Evolutionary conservation across 2,888 invertebrate species (phyloP), one percentile per base, ranked within the genome.

Genomic region (Agonopterix arenella): DNA sequence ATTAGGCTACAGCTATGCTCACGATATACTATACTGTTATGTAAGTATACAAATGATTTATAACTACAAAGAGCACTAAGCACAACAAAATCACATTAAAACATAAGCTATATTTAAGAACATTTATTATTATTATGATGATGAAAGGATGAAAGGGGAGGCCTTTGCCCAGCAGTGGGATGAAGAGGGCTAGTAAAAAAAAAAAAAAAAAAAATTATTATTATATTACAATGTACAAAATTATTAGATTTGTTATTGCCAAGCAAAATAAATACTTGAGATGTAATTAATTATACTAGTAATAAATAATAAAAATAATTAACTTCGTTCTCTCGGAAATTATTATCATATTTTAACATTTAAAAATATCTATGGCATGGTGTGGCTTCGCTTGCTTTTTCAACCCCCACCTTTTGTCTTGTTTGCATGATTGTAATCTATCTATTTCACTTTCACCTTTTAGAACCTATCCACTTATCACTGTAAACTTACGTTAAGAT

Each of bases 1-100:
- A 46, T 47, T 53, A 60, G 54, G 59, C 58, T 58, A 57, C 55
- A 52, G 64, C 60, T 60, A 60, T 49, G 59, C 60, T 61, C 66
- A 66, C 67, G 13, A 36, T 28, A 47, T 47, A 11, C 45, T 48
- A 37, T n/a, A 48, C 11, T 11, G 28, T 13, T 46, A 42, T 47
- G 42, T 46, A 37, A 44, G 37, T 43, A 46, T 11, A 45, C 18
- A 36, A 28, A 18, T 36, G 8, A 42, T 40, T 16, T 28, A 8
- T 16, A 18, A 50, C 40, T 48, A 53, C 55, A 55, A 52, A 54
- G 42, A 52, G 57, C 56, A 56, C 48, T 42, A 52, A 51, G 58
- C 57, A 57, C 56, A 57, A 42, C 47, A 47, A 11, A 47, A 11
- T 36, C 36, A 43, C 36, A 11, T 11, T 11, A 8, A 10, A 16